Conservation (phyloP, 2,797 vertebrate genomes). For the Halcyon badia region DNA sequence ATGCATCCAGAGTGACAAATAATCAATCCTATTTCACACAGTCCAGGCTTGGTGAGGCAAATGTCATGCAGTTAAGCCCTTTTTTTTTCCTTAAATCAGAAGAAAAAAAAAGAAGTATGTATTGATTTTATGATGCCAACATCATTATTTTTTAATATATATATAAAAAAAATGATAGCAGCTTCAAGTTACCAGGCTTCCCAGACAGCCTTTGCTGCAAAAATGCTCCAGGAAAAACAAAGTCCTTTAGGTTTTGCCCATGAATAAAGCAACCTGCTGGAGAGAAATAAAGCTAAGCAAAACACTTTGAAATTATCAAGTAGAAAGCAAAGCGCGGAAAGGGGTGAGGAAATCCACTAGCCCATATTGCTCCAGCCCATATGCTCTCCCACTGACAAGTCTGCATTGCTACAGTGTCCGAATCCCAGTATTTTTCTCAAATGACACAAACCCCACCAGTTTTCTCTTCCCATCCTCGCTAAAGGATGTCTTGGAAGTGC, state of each 20-base stretch:
- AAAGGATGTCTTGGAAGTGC: background rate
- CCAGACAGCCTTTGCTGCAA: background rate
- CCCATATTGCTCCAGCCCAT: background rate
- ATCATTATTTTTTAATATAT: background rate
- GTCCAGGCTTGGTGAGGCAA: background rate
- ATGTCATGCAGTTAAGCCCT: background rate
- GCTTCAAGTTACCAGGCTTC: background rate
- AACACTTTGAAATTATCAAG: background rate
- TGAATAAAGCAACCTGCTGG: background rate
- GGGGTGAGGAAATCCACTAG: too few relatives aligned
- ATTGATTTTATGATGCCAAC: background rate
- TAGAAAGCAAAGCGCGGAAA: background rate
- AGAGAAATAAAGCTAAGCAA: background rate
- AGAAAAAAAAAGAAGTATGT: rapidly evolving
- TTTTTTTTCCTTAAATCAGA: too few relatives aligned
- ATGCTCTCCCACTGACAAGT: background rate
- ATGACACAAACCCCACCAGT: background rate
- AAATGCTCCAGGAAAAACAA: background rate
- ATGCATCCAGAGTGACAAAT: background rate
- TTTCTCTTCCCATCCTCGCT: background rate
- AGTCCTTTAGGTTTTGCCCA: background rate
- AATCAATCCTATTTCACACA: background rate
- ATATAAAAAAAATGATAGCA: background rate
- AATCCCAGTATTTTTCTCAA: background rate
- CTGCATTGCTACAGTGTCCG: background rate